A percentile compares a stretch with the other conserved stretches of the same genome.
Conservation (phyloP, 2,797 vertebrate species). For the Paratrypauchen microcephalus region DNA sequence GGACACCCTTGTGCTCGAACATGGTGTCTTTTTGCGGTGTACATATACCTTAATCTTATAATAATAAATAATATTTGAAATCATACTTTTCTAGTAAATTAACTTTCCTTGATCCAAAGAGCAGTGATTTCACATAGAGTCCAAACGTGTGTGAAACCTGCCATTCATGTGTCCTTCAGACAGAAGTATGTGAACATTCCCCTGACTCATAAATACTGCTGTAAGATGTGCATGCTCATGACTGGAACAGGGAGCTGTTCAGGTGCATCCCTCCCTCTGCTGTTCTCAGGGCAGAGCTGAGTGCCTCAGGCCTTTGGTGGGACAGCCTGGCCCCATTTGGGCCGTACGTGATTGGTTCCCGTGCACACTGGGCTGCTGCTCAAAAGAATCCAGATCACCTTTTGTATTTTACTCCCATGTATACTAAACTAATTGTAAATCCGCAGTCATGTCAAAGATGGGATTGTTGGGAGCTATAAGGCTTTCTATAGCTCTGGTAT, state of each 20-base stretch:
- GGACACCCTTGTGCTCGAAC: no score
- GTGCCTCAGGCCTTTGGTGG: slow-evolving; percentile 56
- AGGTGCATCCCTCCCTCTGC: slow-evolving; percentile 39
- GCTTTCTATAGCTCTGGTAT: slow-evolving; percentile 69
- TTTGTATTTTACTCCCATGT: slow-evolving; percentile 71
- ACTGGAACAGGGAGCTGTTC: slow-evolving; percentile 1
- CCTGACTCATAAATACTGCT: background rate
- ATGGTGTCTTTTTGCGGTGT: no score
- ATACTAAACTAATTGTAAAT: slow-evolving; percentile 72
- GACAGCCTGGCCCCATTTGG: slow-evolving; percentile 59
- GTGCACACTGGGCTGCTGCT: slow-evolving; percentile 48
- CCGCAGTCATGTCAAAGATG: slow-evolving; percentile 73
- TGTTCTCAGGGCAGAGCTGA: slow-evolving; percentile 49
- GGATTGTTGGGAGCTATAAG: slow-evolving; percentile 69
- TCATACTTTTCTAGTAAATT: background rate
- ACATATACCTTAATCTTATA: no score
- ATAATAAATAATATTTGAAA: no score
- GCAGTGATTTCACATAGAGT: background rate
- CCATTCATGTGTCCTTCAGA: background rate
- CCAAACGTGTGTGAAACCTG: background rate
- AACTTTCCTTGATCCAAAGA: background rate
- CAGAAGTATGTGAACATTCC: background rate
- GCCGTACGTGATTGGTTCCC: slow-evolving; percentile 76
- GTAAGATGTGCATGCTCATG: slow-evolving; percentile 13
- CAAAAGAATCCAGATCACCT: slow-evolving; percentile 74